Percentiles rank a stretch among this genome's conserved stretches.
phyloP scores from a whole-genome alignment of 35 echinoderm and acorn worm genomes.

The Anneissia japonica region DNA sequence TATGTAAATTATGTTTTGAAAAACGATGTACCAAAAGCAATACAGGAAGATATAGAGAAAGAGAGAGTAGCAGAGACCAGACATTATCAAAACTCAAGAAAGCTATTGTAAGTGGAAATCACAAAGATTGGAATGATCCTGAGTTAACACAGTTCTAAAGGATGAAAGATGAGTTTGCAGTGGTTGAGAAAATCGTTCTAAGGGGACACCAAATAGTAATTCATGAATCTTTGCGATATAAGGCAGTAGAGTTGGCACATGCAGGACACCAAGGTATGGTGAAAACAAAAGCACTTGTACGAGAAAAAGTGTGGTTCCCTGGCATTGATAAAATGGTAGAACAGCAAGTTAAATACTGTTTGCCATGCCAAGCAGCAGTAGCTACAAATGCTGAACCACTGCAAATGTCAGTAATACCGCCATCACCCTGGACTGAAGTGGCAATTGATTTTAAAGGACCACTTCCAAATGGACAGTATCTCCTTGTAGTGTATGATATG shows the following conservation, averaged over 20 bases:
- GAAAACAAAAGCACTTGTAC: constrained; percentile 48
- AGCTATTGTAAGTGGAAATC: too few relatives aligned
- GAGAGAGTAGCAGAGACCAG: not conserved
- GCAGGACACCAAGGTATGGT: constrained; percentile 70
- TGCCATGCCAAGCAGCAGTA: too few relatives aligned
- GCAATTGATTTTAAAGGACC: not conserved
- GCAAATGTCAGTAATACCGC: too few relatives aligned
- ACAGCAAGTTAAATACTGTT: not conserved
- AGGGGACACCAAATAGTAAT: constrained; percentile 30
- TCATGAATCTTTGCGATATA: constrained; percentile 26
- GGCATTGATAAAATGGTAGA: constrained; percentile 42
- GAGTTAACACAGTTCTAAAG: too few relatives aligned
- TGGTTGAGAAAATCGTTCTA: constrained; percentile 33
- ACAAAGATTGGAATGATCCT: too few relatives aligned
- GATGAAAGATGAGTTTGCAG: too few relatives aligned
- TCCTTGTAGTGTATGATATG: not conserved
- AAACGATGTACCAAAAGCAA: constrained; percentile 40
- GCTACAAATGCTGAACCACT: too few relatives aligned
- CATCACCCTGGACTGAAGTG: too few relatives aligned
- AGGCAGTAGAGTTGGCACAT: constrained; percentile 41
- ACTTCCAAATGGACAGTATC: not conserved
- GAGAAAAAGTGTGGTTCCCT: constrained; percentile 66
- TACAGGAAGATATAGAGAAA: constrained; percentile 24
- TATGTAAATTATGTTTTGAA: constrained; percentile 32
- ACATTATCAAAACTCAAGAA: too few relatives aligned